phyloP scores from a whole-genome alignment of 2,113 vertebrate species.

The Nothoprocta pentlandii region DNA sequence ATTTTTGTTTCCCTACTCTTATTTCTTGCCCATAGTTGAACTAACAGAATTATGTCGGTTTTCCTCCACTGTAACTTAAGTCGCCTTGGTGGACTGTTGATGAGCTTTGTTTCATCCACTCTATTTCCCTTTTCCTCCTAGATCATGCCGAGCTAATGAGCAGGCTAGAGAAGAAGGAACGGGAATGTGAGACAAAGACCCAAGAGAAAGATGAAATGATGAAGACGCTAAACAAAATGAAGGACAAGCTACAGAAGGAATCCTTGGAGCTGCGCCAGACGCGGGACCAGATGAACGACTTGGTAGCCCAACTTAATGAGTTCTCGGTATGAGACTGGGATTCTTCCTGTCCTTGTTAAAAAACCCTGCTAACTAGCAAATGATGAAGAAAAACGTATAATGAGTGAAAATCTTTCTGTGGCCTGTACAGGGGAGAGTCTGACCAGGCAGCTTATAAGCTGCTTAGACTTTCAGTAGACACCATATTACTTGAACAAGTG shows the following conservation, averaged over 20 bases:
- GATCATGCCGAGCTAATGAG: slow-evolving; percentile 90
- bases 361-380: neutral
- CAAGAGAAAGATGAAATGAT: slow-evolving; percentile 98
- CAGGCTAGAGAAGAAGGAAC: slow-evolving; percentile 92
- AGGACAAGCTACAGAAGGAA: slow-evolving; percentile 95
- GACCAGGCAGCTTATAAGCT: neutral
- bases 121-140: slow-evolving; percentile 46
- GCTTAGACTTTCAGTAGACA: neutral
- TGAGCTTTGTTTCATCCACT: slow-evolving; percentile 12
- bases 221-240: slow-evolving; percentile 99
- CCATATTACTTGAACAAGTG: neutral
- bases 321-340: slow-evolving; percentile 80
- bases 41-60: neutral
- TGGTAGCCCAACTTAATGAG: slow-evolving; percentile 89
- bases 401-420: neutral
- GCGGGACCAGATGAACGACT: slow-evolving; percentile 89
- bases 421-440: neutral
- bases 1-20: neutral
- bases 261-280: slow-evolving; percentile 92
- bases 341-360: neutral
- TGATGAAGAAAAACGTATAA: neutral
- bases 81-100: neutral
- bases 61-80: neutral
- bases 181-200: slow-evolving; percentile 96
- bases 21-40: neutral